phyloP scores from a whole-genome alignment of 2,888 invertebrate genomes.

The Andrena chrysosceles region DNA sequence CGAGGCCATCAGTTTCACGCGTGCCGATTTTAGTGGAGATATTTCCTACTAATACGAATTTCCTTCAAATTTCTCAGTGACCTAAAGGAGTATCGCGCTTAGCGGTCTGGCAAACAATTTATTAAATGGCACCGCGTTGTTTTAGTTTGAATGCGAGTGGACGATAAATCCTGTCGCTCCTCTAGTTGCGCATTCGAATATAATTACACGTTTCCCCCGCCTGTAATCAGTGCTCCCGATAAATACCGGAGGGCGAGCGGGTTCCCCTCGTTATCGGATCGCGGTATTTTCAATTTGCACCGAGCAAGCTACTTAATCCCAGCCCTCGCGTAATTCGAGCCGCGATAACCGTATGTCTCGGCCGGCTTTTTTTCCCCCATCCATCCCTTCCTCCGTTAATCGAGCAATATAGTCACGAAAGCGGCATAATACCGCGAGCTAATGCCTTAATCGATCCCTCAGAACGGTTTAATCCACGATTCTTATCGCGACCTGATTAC shows the following conservation, averaged over 20 bases:
- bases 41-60: not conserved
- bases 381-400: not conserved
- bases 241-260: conserved; percentile 17
- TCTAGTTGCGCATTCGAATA: conserved; percentile 25
- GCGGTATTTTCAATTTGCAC: conserved; percentile 48
- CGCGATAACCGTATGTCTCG: conserved; percentile 45
- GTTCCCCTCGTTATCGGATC: conserved; percentile 34
- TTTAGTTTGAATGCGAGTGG: conserved; percentile 32
- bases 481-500: conserved; percentile 71
- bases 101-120: not conserved
- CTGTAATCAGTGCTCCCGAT: conserved; percentile 25
- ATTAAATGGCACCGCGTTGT: not conserved
- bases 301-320: conserved; percentile 31
- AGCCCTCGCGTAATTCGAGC: conserved; percentile 16
- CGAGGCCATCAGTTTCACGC: not conserved
- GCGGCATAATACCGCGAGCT: conserved; percentile 30
- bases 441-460: conserved; percentile 51
- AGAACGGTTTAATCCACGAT: conserved; percentile 70
- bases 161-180: conserved; percentile 17
- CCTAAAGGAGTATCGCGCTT: not conserved
- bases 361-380: not conserved
- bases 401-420: conserved; percentile 43
- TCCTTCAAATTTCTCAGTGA: not conserved
- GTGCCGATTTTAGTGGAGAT: not conserved
- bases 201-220: conserved; percentile 37